Evolutionary conservation across 2,888 invertebrate genomes (phyloP).

Genomic region (Alitta virens): DNA sequence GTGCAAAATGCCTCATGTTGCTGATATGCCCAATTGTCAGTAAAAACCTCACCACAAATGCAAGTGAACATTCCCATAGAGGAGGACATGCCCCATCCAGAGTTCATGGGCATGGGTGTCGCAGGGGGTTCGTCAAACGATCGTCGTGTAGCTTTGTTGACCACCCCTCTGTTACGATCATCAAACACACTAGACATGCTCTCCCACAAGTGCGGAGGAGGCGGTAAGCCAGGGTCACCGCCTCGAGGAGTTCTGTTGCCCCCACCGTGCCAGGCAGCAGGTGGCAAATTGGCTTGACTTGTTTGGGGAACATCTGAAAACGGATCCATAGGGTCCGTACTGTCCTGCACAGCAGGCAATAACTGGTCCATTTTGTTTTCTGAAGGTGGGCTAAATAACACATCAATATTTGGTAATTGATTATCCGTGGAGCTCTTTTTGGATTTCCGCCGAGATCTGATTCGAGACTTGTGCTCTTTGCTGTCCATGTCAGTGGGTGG

Average conservation of each 20-base stretch:
- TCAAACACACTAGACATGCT: too few species aligned
- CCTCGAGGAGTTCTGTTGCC: neutral
- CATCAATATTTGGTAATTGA: neutral
- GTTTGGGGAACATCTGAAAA: neutral
- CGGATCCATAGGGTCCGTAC: neutral
- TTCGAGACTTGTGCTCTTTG: neutral
- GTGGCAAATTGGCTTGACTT: neutral
- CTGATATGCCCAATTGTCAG: constrained; percentile 22
- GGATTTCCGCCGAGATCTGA: neutral
- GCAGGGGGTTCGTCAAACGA: neutral
- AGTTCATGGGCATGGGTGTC: neutral
- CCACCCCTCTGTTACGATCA: too few species aligned
- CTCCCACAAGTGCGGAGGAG: neutral
- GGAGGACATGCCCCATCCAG: constrained; percentile 10
- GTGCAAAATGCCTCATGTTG: constrained; percentile 20
- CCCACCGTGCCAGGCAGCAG: neutral
- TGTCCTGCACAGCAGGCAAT: constrained; percentile 1
- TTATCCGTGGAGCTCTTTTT: neutral
- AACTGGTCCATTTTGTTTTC: constrained; percentile 12
- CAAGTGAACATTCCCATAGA: constrained; percentile 24
- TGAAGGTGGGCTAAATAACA: neutral
- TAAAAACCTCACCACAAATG: constrained; percentile 20
- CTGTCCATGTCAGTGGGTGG: neutral
- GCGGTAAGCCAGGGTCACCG: constrained; percentile 1
- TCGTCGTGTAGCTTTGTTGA: neutral